These are phyloP conservation scores for Mus spicilegus DNA, from an alignment of 2,113 vertebrate species.

Conservation along the genomic window DNA sequence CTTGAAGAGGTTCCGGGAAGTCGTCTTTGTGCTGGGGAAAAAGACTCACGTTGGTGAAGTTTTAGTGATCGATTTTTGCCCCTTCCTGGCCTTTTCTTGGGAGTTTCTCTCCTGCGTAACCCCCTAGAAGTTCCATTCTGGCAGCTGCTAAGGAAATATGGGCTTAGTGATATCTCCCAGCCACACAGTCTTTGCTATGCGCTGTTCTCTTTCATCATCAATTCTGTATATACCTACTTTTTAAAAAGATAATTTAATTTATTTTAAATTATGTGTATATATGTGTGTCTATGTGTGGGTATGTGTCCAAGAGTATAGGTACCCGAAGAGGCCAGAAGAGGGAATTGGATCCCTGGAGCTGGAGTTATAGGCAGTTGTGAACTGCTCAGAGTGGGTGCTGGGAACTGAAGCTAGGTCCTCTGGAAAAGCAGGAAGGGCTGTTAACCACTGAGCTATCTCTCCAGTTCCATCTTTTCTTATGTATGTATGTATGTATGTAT, in stretches of 20 bases:
- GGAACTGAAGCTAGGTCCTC: not conserved
- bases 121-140: not conserved
- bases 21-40: not conserved
- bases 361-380: not conserved
- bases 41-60: not conserved
- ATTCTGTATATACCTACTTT: not conserved
- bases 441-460: not conserved
- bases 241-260: not conserved
- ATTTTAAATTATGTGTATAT: not conserved
- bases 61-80: not conserved
- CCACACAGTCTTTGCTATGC: not conserved
- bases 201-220: not conserved
- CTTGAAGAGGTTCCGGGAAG: not conserved
- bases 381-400: not conserved
- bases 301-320: not conserved
- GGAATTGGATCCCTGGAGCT: not conserved
- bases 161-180: not conserved
- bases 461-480: too few species aligned
- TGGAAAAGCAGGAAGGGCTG: not conserved
- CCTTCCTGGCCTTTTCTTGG: not conserved
- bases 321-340: not conserved
- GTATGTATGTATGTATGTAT: not conserved
- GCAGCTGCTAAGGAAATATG: fast-evolving
- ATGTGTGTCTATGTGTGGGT: too few species aligned
- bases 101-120: not conserved